phyloP scores from a whole-genome alignment of 2,797 vertebrate species.

The Sebastes taczanowskii region DNA sequence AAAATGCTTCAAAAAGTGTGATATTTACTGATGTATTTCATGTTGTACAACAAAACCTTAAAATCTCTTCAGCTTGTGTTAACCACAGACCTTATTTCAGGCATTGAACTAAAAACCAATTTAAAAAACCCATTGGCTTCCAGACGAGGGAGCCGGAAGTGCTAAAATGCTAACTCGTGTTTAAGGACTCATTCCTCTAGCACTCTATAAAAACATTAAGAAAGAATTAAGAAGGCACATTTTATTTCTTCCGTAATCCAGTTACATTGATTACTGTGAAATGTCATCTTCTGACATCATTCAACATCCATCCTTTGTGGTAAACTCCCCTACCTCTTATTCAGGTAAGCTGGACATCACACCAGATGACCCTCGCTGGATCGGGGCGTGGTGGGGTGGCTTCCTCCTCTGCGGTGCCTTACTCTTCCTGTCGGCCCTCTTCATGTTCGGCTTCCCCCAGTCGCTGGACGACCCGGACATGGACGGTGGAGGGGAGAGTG shows the following conservation, averaged over 20 bases:
- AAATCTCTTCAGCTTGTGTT: too few relatives aligned
- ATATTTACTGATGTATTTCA: too few relatives aligned
- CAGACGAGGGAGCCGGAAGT: too few relatives aligned
- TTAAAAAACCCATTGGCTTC: too few relatives aligned
- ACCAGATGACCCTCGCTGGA: conserved; percentile 98
- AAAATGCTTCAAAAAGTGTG: too few relatives aligned
- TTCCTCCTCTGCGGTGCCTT: conserved; percentile 98
- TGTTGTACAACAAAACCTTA: too few relatives aligned
- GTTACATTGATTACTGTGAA: neutral
- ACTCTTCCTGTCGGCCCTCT: conserved; percentile 96
- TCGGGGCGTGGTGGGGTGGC: conserved; percentile 98
- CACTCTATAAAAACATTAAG: neutral
- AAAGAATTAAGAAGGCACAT: neutral
- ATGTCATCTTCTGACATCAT: neutral
- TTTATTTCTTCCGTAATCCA: neutral
- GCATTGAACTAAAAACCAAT: too few relatives aligned
- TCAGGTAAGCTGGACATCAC: conserved; percentile 96
- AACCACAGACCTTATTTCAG: too few relatives aligned
- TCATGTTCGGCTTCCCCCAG: conserved; percentile 99
- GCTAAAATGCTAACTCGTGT: too few relatives aligned
- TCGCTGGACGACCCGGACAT: conserved; percentile 84
- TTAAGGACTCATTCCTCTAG: neutral
- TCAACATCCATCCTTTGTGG: neutral
- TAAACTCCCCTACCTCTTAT: neutral
- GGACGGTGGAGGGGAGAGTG: conserved; percentile 86